Evolutionary conservation across 2,113 vertebrate genomes (phyloP).

Genomic region (Cygnus atratus): DNA sequence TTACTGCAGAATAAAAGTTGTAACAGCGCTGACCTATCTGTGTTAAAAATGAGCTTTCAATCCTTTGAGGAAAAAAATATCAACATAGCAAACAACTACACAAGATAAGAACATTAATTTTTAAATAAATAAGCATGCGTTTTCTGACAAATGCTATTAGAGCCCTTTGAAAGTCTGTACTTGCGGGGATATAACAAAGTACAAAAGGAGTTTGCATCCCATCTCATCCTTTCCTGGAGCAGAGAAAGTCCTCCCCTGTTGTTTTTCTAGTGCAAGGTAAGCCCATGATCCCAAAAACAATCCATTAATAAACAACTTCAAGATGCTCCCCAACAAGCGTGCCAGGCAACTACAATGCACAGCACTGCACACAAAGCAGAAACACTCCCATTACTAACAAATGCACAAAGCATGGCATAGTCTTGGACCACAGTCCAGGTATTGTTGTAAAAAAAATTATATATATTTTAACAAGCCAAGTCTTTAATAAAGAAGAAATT

Average conservation of each 20-base stretch:
- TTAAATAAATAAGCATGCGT: not conserved
- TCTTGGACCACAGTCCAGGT: not conserved
- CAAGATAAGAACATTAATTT: not conserved
- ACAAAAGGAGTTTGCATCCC: not conserved
- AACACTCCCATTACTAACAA: not conserved
- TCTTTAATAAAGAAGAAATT: not conserved
- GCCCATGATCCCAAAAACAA: not conserved
- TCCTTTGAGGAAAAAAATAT: not conserved
- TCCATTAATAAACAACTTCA: not conserved
- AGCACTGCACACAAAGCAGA: fast-evolving
- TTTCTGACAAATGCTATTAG: not conserved
- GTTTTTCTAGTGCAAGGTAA: not conserved
- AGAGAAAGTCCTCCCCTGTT: not conserved
- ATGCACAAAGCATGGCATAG: not conserved
- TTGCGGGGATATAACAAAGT: not conserved
- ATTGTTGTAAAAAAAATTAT: too few relatives aligned
- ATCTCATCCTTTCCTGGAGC: not conserved
- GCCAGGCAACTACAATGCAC: not conserved
- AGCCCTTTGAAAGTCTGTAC: not conserved
- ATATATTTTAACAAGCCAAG: not conserved
- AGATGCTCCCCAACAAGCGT: not conserved
- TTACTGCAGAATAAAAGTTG: not conserved
- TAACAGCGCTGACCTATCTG: not conserved
- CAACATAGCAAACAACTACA: not conserved
- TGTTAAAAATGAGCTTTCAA: not conserved